These are phyloP conservation scores for Tipula confusa DNA, from an alignment of 2,888 invertebrate genomes.

Conservation along the genomic window DNA sequence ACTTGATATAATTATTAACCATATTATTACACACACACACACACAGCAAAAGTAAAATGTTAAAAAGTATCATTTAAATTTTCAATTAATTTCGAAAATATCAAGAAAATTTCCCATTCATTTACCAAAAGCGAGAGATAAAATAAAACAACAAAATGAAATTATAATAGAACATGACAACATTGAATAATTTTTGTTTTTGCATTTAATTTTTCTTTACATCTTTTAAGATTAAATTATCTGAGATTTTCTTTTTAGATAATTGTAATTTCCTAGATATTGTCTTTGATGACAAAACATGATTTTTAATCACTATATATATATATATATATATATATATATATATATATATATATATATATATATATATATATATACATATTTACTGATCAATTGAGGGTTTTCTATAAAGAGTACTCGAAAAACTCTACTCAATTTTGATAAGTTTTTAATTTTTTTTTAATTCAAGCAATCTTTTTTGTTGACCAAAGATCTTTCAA, in stretches of 20 bases:
- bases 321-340: background rate
- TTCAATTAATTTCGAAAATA: background rate
- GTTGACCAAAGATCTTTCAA: too few species aligned
- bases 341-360: too few species aligned
- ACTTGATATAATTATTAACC: background rate
- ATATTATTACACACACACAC: background rate
- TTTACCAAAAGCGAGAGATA: background rate
- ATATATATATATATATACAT: too few species aligned
- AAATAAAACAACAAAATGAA: background rate
- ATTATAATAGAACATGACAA: conserved; percentile 20
- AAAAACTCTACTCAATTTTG: too few species aligned
- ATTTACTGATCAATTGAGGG: too few species aligned
- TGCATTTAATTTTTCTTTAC: background rate
- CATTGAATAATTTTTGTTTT: background rate
- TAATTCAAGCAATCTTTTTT: too few species aligned
- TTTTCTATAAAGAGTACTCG: too few species aligned
- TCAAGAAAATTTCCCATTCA: background rate
- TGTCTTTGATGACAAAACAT: conserved; percentile 25
- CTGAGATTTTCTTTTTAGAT: conserved; percentile 14
- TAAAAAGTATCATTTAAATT: background rate
- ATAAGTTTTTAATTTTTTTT: too few species aligned
- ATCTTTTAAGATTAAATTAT: conserved; percentile 12
- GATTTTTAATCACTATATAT: background rate
- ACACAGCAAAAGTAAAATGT: too few species aligned
- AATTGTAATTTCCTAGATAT: conserved; percentile 12